Evolutionary conservation across 37 sponge, comb jelly and placozoan species (phyloP).

Genomic region (Chondrosia reniformis): DNA sequence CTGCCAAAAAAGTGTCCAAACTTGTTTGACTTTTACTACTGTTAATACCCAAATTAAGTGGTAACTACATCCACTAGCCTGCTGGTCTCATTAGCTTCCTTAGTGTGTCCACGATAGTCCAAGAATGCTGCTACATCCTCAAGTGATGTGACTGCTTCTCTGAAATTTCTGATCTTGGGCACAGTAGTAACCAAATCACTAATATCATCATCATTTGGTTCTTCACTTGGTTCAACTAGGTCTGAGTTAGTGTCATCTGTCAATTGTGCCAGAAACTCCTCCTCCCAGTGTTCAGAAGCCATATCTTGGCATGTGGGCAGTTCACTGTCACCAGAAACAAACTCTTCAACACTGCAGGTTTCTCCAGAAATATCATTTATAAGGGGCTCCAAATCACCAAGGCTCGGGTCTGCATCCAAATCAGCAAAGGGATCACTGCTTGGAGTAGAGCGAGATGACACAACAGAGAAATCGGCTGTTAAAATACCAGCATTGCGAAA

Average conservation of each 20-base stretch:
- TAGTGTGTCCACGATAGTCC: conserved; percentile 4
- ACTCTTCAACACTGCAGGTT: conserved; percentile 10
- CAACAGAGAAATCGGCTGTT: background rate
- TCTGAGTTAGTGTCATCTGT: background rate
- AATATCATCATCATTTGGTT: conserved; percentile 5
- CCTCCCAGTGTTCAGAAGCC: conserved; percentile 25
- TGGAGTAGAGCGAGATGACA: background rate
- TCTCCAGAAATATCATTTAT: conserved; percentile 11
- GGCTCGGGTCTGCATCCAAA: conserved; percentile 12
- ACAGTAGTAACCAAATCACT: background rate
- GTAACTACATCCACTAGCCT: conserved; percentile 8
- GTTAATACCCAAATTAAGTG: conserved; percentile 5
- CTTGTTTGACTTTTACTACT: background rate
- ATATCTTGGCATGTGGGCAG: conserved; percentile 17
- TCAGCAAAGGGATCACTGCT: conserved; percentile 27
- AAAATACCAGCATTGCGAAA: conserved; percentile 45
- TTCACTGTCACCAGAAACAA: conserved; percentile 11
- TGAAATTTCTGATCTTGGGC: conserved; percentile 9
- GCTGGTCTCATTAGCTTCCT: conserved; percentile 11
- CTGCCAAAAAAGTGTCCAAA: background rate
- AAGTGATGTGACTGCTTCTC: background rate
- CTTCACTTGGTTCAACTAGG: background rate
- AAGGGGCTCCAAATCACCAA: background rate
- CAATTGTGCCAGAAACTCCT: conserved; percentile 16
- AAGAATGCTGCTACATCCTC: conserved; percentile 15